Evolutionary conservation across 2,113 vertebrate genomes (phyloP).

Genomic region (Pelodiscus sinensis): DNA sequence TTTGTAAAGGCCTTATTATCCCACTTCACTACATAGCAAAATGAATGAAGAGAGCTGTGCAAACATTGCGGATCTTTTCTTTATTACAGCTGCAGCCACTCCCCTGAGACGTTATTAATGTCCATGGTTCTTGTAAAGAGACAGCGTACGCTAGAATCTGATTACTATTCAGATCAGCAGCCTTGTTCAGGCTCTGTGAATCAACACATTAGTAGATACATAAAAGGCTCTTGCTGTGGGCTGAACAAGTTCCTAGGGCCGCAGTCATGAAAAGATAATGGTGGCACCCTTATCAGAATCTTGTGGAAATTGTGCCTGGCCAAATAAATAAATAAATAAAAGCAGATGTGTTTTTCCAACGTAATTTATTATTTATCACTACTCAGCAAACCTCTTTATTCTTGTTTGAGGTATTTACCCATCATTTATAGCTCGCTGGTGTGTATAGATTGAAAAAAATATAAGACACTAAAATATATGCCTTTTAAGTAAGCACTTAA

Average conservation of each 20-base stretch:
- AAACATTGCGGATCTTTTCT: conserved; percentile 41
- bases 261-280: background rate
- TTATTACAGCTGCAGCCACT: conserved; percentile 67
- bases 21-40: conserved; percentile 42
- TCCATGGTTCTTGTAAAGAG: conserved; percentile 48
- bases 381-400: conserved; percentile 37
- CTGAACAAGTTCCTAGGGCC: conserved; percentile 39
- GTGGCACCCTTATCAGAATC: conserved; percentile 22
- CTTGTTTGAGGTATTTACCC: conserved; percentile 37
- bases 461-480: background rate
- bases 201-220: conserved; percentile 65
- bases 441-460: conserved; percentile 22
- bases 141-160: conserved; percentile 37
- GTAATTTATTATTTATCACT: conserved; percentile 44
- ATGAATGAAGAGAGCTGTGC: conserved; percentile 50
- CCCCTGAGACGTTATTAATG: conserved; percentile 69
- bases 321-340: conserved; percentile 40
- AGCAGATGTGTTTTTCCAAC: background rate
- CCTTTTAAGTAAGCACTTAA: conserved; percentile 24
- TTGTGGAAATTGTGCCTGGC: conserved; percentile 31
- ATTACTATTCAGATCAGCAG: conserved; percentile 73
- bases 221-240: conserved; percentile 54
- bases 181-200: conserved; percentile 62
- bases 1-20: conserved; percentile 66
- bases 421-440: conserved; percentile 63